phyloP scores from a whole-genome alignment of 2,113 vertebrate genomes.

The Gymnogyps californianus region DNA sequence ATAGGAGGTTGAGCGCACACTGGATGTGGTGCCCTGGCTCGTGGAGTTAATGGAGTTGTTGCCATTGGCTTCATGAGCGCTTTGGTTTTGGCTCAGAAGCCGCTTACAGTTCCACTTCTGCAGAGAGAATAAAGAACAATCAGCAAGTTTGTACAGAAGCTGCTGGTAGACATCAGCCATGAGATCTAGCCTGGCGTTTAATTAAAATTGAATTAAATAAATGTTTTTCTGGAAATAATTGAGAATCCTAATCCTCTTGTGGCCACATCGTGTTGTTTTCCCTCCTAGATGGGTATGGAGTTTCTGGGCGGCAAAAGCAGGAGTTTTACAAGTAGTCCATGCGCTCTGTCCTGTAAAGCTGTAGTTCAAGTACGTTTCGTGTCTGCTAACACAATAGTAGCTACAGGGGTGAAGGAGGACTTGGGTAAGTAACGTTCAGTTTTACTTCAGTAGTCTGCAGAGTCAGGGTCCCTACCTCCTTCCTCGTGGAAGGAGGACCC shows the following conservation, averaged over 20 bases:
- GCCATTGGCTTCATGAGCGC: neutral
- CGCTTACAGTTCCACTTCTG: neutral
- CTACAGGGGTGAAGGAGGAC: neutral
- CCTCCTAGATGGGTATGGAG: neutral
- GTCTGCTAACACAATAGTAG: neutral
- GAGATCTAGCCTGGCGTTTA: neutral
- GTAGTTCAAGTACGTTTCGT: fast-evolving
- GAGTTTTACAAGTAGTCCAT: neutral
- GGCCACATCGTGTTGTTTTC: neutral
- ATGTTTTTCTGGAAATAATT: neutral
- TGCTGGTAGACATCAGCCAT: neutral
- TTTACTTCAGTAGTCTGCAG: neutral
- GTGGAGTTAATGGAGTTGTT: neutral
- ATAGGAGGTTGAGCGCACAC: fast-evolving
- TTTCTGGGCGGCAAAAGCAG: neutral
- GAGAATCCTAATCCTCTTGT: neutral
- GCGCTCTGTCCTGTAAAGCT: neutral
- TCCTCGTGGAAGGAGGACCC: neutral
- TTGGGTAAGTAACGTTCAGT: fast-evolving
- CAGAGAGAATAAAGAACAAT: neutral
- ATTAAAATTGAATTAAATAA: neutral
- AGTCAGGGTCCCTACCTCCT: neutral
- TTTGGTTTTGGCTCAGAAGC: neutral
- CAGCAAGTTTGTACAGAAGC: neutral
- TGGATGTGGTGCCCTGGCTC: neutral